A percentile compares a stretch with the other conserved stretches of the same genome.
phyloP scores from a whole-genome alignment of 1,140 invertebrate genomes.

The Drosophila guanche region DNA sequence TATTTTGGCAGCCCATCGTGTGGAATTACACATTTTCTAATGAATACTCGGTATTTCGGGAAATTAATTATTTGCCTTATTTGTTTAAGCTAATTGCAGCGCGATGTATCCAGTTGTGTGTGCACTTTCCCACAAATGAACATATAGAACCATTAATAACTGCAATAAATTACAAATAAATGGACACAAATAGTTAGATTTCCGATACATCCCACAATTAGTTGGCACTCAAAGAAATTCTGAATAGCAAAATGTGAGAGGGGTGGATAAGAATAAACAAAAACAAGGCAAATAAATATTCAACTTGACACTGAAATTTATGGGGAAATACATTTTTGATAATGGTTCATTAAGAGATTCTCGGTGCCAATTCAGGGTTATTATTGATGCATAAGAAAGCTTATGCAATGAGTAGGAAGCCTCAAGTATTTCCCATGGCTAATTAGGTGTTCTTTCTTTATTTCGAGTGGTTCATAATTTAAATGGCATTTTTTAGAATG shows the following conservation, averaged over 20 bases:
- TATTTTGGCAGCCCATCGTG: slow-evolving; percentile 2
- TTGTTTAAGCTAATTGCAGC: slow-evolving; percentile 53
- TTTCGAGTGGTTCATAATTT: no score
- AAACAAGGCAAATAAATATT: slow-evolving; percentile 65
- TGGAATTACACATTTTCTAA: neutral
- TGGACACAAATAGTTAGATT: slow-evolving; percentile 22
- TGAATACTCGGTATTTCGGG: neutral
- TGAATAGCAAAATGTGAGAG: slow-evolving; percentile 11
- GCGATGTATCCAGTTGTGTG: neutral
- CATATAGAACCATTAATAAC: neutral
- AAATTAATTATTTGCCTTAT: slow-evolving; percentile 46
- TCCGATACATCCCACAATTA: slow-evolving; percentile 32
- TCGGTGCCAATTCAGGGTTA: slow-evolving; percentile 40
- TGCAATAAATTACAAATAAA: neutral
- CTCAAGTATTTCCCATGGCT: slow-evolving; percentile 19
- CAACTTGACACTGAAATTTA: slow-evolving; percentile 71
- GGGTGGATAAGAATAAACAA: slow-evolving; percentile 30
- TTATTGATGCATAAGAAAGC: slow-evolving; percentile 30
- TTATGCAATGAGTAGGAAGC: slow-evolving; percentile 42
- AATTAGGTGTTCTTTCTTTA: slow-evolving; percentile 7
- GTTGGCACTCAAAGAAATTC: neutral
- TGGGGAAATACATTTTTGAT: slow-evolving; percentile 40
- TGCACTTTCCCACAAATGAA: neutral
- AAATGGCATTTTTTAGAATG: no score
- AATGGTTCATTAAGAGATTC: slow-evolving; percentile 67